phyloP scores from a whole-genome alignment of 2,797 vertebrate genomes.

The Pteronotus mesoamericanus region DNA sequence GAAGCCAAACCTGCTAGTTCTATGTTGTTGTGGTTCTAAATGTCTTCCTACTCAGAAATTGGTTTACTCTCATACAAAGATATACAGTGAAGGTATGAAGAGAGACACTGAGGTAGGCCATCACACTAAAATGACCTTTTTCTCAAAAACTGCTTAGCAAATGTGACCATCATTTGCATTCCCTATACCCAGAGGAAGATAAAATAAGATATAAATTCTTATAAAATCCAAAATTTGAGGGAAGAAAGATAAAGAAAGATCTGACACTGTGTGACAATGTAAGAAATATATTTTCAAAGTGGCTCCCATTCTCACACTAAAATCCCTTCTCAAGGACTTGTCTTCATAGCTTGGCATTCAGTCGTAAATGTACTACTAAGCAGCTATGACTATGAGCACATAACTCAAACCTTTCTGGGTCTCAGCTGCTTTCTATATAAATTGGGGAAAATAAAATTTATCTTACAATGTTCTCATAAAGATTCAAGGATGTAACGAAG shows the following conservation, averaged over 20 bases:
- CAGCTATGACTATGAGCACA: background rate
- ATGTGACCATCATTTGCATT: background rate
- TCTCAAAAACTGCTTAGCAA: background rate
- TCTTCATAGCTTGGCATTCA: background rate
- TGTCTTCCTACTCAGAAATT: background rate
- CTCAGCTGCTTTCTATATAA: background rate
- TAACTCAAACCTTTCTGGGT: background rate
- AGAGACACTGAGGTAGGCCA: background rate
- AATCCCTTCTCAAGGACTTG: constrained; percentile 1
- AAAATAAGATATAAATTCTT: constrained; percentile 4
- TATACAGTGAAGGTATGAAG: background rate
- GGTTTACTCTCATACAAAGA: background rate
- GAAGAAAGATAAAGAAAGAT: background rate
- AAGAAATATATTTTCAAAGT: background rate
- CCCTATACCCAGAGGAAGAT: background rate
- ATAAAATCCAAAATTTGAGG: background rate
- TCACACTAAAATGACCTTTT: background rate
- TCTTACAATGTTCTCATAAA: background rate
- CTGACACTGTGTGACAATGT: background rate
- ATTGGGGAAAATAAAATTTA: constrained; percentile 6
- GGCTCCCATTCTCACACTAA: background rate
- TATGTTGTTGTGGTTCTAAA: background rate
- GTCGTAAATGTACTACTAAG: background rate
- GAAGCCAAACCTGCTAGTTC: background rate
- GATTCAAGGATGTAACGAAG: background rate